Conservation (phyloP, 2,888 invertebrate species). For the Drosophila pseudotalamancana region DNA sequence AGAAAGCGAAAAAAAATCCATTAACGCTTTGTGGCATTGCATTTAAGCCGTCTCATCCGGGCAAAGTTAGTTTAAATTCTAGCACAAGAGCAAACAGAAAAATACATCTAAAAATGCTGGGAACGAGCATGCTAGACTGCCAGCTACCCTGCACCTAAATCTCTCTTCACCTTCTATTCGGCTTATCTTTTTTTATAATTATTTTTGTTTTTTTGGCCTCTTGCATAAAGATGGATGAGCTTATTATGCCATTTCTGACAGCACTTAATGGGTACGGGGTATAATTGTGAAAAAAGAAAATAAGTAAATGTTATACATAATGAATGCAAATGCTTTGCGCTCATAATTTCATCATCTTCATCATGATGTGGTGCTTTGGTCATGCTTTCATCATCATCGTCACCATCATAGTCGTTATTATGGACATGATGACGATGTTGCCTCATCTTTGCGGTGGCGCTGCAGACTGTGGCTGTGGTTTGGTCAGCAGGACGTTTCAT, state of each 20-base stretch:
- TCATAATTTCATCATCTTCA: constrained; percentile 76
- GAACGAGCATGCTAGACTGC: background rate
- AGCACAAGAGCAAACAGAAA: constrained; percentile 42
- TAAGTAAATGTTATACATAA: constrained; percentile 65
- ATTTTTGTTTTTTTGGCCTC: background rate
- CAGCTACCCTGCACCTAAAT: constrained; percentile 9
- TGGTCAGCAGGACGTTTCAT: constrained; percentile 75
- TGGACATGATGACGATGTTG: constrained; percentile 22
- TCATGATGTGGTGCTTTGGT: constrained; percentile 11
- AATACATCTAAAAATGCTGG: constrained; percentile 7
- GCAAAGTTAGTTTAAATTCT: constrained; percentile 80
- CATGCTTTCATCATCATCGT: constrained; percentile 41
- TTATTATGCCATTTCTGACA: background rate
- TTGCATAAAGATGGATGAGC: background rate
- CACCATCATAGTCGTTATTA: constrained; percentile 2
- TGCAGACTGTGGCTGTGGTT: constrained; percentile 68
- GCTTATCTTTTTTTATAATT: background rate
- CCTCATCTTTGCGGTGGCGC: constrained; percentile 48
- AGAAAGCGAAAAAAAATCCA: constrained; percentile 60
- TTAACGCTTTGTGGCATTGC: constrained; percentile 80
- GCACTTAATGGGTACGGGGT: constrained; percentile 6
- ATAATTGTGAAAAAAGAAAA: constrained; percentile 33
- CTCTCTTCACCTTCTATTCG: background rate
- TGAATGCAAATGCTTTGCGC: constrained; percentile 80
- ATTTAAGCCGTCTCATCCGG: constrained; percentile 64